These are phyloP conservation scores for Zelostemma sp. DNA, from an alignment of 1,140 invertebrate genomes.

Conservation along the genomic window DNA sequence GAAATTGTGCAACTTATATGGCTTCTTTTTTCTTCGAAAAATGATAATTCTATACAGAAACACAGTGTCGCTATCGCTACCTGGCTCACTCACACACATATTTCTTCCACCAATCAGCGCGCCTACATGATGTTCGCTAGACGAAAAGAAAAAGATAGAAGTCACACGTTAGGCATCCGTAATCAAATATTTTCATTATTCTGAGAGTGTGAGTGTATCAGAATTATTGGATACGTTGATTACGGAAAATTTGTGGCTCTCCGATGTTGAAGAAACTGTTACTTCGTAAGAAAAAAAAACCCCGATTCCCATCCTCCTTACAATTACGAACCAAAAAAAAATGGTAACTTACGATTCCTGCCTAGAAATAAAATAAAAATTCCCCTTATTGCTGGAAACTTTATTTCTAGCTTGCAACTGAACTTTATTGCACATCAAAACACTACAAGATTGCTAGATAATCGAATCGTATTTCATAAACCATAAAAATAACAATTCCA, in stretches of 20 bases:
- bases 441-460: neutral
- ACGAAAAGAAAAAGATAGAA: conserved; percentile 68
- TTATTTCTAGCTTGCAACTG: neutral
- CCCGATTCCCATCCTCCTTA: too few relatives aligned
- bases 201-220: neutral
- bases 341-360: neutral
- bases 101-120: conserved; percentile 71
- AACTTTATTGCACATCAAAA: conserved; percentile 9
- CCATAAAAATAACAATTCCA: neutral
- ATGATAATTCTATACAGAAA: conserved; percentile 54
- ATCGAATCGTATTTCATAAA: neutral
- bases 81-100: conserved; percentile 71
- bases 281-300: too few relatives aligned
- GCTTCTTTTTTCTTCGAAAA: conserved; percentile 17
- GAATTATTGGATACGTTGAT: neutral
- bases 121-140: conserved; percentile 81
- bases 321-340: neutral
- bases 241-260: conserved; percentile 17
- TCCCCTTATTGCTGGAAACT: conserved; percentile 11
- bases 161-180: conserved; percentile 58
- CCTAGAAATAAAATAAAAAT: neutral
- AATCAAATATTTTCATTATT: conserved; percentile 11
- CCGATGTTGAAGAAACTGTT: too few relatives aligned
- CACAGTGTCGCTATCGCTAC: conserved; percentile 66
- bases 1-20: neutral